Conservation (phyloP, 2,888 invertebrate species). For the Drosophila colorata region DNA sequence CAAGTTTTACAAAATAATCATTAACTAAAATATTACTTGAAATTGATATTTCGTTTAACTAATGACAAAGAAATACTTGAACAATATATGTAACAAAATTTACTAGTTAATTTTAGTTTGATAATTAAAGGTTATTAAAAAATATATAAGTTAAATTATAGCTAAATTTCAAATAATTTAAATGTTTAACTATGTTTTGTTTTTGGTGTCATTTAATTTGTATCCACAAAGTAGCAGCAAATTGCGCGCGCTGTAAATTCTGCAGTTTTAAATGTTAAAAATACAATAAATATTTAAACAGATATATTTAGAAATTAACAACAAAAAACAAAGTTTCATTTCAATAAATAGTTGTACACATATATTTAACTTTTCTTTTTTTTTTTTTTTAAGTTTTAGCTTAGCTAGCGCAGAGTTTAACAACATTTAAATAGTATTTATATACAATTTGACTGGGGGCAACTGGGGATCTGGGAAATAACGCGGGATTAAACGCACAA, state of each 20-base stretch:
- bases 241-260: slow-evolving; percentile 39
- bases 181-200: slow-evolving; percentile 1
- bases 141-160: slow-evolving; percentile 17
- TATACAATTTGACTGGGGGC: slow-evolving; percentile 28
- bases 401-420: slow-evolving; percentile 60
- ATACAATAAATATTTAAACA: slow-evolving; percentile 15
- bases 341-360: slow-evolving; percentile 78
- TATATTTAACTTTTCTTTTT: slow-evolving; percentile 73
- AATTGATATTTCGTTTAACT: slow-evolving; percentile 1
- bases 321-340: slow-evolving; percentile 61
- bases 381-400: slow-evolving; percentile 46
- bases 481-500: not conserved
- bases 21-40: slow-evolving; percentile 7
- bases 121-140: slow-evolving; percentile 1
- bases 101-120: slow-evolving; percentile 21
- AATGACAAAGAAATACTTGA: slow-evolving; percentile 23
- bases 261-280: slow-evolving; percentile 9
- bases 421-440: slow-evolving; percentile 54
- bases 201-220: slow-evolving; percentile 14
- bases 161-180: not conserved
- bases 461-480: not conserved
- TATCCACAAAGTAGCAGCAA: slow-evolving; percentile 23
- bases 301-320: slow-evolving; percentile 31
- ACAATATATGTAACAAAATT: not conserved
- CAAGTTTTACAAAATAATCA: slow-evolving; percentile 7